Percentiles rank a stretch among this genome's conserved stretches.
Conservation (phyloP, 2,888 invertebrate genomes). For the Notodonta dromedarius region DNA sequence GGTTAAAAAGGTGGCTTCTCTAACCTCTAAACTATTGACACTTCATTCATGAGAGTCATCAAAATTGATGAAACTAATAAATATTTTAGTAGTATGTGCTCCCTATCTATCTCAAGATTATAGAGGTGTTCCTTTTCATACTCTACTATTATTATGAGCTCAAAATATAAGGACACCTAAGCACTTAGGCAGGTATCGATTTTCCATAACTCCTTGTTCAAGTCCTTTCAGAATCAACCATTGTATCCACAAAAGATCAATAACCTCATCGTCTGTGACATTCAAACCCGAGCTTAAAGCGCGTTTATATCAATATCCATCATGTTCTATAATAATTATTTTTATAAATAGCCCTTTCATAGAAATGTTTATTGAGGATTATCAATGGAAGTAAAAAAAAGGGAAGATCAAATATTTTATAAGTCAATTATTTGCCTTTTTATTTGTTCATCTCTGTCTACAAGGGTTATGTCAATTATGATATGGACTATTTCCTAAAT, state of each 20-base stretch:
- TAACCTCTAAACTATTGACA: too few species aligned
- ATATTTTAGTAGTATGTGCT: too few species aligned
- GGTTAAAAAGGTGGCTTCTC: too few species aligned
- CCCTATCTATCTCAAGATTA: too few species aligned
- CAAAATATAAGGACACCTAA: neutral
- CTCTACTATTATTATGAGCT: neutral
- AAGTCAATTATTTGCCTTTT: neutral
- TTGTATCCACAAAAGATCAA: constrained; percentile 29
- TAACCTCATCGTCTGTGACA: constrained; percentile 21
- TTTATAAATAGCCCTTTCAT: neutral
- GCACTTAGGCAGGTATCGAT: neutral
- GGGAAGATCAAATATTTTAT: neutral
- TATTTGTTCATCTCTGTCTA: neutral
- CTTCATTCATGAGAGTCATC: too few species aligned
- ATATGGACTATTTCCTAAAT: too few species aligned
- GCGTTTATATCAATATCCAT: constrained; percentile 25
- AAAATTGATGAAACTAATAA: too few species aligned
- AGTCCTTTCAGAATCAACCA: constrained; percentile 17
- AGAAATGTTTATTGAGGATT: neutral
- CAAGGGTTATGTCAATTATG: too few species aligned
- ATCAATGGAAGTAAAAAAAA: neutral
- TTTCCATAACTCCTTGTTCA: constrained; percentile 4
- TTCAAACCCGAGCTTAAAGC: constrained; percentile 24
- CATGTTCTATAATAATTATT: constrained; percentile 18
- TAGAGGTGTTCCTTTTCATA: too few species aligned